phyloP scores from a whole-genome alignment of 2,888 invertebrate genomes.

The Lordiphosa fenestrarum region DNA sequence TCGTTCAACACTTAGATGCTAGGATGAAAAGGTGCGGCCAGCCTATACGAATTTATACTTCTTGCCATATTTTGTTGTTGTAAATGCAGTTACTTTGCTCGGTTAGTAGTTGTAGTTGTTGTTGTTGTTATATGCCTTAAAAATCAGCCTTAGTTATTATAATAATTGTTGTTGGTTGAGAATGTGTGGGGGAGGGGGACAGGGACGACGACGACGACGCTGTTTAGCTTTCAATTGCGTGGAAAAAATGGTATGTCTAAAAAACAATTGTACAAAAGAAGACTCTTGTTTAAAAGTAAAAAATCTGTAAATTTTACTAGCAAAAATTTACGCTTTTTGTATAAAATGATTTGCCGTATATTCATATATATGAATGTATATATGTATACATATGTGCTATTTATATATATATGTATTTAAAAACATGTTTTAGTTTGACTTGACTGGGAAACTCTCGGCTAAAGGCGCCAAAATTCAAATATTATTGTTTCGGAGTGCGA shows the following conservation, averaged over 20 bases:
- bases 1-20: constrained; percentile 67
- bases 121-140: constrained; percentile 50
- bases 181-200: constrained; percentile 13
- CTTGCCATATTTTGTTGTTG: constrained; percentile 4
- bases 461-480: constrained; percentile 68
- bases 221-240: too few relatives aligned
- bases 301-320: constrained; percentile 74
- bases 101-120: constrained; percentile 2
- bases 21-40: constrained; percentile 12
- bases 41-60: too few relatives aligned
- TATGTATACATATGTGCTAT: constrained; percentile 12
- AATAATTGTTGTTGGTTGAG: constrained; percentile 66
- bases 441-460: constrained; percentile 58
- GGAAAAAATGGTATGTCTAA: constrained; percentile 57
- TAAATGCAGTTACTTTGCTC: constrained; percentile 7
- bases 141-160: constrained; percentile 72
- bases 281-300: constrained; percentile 52
- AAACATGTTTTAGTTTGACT: constrained; percentile 55
- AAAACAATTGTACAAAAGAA: constrained; percentile 65
- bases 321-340: constrained; percentile 53
- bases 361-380: constrained; percentile 11
- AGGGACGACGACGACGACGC: too few relatives aligned
- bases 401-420: constrained; percentile 35
- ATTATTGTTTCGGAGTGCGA: constrained; percentile 48
- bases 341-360: constrained; percentile 24